These are phyloP conservation scores for Geotrypetes seraphini DNA, from an alignment of 2,797 vertebrate species.

Conservation along the genomic window DNA sequence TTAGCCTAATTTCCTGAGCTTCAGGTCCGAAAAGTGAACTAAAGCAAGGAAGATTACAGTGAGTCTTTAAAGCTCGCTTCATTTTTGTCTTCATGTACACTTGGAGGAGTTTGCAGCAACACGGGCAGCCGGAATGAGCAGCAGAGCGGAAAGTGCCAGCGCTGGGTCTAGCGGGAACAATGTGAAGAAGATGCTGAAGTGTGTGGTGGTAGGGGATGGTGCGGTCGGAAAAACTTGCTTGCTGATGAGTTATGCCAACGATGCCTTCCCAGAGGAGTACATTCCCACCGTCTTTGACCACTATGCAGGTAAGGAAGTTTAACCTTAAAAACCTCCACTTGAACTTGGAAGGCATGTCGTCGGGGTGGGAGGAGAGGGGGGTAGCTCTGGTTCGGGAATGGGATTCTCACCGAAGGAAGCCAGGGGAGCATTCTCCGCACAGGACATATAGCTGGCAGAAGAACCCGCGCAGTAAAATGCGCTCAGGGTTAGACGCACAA, in stretches of 20 bases:
- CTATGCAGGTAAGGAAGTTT: slow-evolving; percentile 59
- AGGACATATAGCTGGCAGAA: slow-evolving; percentile 6
- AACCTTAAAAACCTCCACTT: too few species aligned
- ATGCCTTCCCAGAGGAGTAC: slow-evolving; percentile 70
- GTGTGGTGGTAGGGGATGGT: slow-evolving; percentile 70
- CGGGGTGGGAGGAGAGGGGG: not conserved
- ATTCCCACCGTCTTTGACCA: slow-evolving; percentile 72
- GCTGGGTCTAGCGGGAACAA: slow-evolving; percentile 25
- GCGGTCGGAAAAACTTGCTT: slow-evolving; percentile 71
- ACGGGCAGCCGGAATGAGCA: slow-evolving; percentile 45
- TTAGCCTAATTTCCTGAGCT: slow-evolving; percentile 41
- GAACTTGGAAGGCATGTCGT: too few species aligned
- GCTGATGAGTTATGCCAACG: slow-evolving; percentile 74
- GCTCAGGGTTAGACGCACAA: too few species aligned
- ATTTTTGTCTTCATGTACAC: slow-evolving; percentile 32
- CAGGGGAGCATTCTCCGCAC: slow-evolving; percentile 7
- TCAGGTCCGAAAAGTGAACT: too few species aligned
- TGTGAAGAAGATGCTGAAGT: slow-evolving; percentile 66
- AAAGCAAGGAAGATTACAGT: slow-evolving; percentile 24
- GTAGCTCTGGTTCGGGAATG: not conserved
- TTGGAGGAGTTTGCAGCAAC: slow-evolving; percentile 25
- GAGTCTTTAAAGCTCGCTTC: slow-evolving; percentile 19
- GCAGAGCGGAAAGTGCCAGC: slow-evolving; percentile 40
- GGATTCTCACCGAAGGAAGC: slow-evolving; percentile 7
- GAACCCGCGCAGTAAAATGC: too few species aligned